A percentile compares a stretch with the other conserved stretches of the same genome.
Evolutionary conservation across 2,113 vertebrate genomes (phyloP).

Genomic region (Mirza zaza): DNA sequence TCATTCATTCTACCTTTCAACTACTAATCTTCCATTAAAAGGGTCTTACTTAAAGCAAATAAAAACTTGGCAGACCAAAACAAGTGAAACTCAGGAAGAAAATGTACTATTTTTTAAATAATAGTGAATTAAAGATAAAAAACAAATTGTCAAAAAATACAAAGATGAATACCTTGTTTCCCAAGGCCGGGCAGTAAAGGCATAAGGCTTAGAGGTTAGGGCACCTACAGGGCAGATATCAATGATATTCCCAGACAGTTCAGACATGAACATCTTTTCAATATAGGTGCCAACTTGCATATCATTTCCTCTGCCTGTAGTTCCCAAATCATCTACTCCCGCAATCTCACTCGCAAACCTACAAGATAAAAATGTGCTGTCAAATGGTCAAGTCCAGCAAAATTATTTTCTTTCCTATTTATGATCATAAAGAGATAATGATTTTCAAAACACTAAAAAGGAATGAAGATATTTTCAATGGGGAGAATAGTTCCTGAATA

Average conservation of each 20-base stretch:
- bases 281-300: conserved; percentile 98
- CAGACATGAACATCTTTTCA: conserved; percentile 99
- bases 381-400: neutral
- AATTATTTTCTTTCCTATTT: conserved; percentile 18
- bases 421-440: neutral
- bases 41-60: conserved; percentile 32
- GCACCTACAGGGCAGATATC: conserved; percentile 98
- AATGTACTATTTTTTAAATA: neutral
- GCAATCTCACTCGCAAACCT: conserved; percentile 98
- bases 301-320: conserved; percentile 96
- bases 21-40: conserved; percentile 33
- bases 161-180: conserved; percentile 92
- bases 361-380: conserved; percentile 36
- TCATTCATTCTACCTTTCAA: neutral
- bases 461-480: neutral
- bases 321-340: conserved; percentile 97
- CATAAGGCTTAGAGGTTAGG: conserved; percentile 98
- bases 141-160: neutral
- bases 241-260: conserved; percentile 96
- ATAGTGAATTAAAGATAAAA: neutral
- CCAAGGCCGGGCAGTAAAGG: conserved; percentile 97
- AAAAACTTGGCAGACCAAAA: conserved; percentile 23
- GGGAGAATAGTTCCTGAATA: neutral
- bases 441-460: conserved; percentile 48
- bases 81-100: conserved; percentile 22